Evolutionary conservation across 2,797 vertebrate species (phyloP).

Genomic region (Hippoglossus hippoglossus): DNA sequence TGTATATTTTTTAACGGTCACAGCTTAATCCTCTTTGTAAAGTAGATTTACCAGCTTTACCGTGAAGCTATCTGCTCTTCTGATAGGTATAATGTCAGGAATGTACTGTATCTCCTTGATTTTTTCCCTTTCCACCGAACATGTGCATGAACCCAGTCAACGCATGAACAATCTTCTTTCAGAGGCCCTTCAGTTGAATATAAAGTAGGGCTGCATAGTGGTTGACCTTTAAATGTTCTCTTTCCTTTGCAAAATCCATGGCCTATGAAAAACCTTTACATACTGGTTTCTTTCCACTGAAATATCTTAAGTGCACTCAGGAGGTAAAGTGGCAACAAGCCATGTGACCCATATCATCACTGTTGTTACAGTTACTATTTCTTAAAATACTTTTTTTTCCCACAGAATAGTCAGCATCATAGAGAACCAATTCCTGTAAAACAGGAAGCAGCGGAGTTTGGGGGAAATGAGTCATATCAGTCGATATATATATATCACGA

Average conservation of each 20-base stretch:
- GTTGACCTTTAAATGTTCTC: constrained; percentile 24
- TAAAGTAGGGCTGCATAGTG: constrained; percentile 7
- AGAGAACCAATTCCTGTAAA: not conserved
- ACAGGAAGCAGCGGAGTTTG: no score
- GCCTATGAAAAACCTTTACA: constrained; percentile 1
- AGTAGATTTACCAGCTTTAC: not conserved
- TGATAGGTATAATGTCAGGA: constrained; percentile 7
- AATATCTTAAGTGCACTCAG: not conserved
- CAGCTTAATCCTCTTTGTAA: not conserved
- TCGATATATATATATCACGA: no score
- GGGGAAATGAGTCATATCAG: no score
- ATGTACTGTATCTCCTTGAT: constrained; percentile 4
- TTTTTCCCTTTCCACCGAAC: constrained; percentile 60
- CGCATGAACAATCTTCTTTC: constrained; percentile 83
- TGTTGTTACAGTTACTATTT: not conserved
- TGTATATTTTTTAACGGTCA: not conserved
- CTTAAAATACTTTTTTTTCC: no score
- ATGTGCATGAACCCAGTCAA: constrained; percentile 80
- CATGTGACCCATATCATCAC: not conserved
- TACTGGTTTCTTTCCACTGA: not conserved
- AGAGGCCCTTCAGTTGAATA: constrained; percentile 53
- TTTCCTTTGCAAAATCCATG: constrained; percentile 8
- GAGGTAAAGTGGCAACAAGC: constrained; percentile 9
- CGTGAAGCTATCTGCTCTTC: constrained; percentile 15
- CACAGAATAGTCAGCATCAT: not conserved